Evolutionary conservation across 2,888 invertebrate species (phyloP).

Genomic region (Ennomos erosarius): DNA sequence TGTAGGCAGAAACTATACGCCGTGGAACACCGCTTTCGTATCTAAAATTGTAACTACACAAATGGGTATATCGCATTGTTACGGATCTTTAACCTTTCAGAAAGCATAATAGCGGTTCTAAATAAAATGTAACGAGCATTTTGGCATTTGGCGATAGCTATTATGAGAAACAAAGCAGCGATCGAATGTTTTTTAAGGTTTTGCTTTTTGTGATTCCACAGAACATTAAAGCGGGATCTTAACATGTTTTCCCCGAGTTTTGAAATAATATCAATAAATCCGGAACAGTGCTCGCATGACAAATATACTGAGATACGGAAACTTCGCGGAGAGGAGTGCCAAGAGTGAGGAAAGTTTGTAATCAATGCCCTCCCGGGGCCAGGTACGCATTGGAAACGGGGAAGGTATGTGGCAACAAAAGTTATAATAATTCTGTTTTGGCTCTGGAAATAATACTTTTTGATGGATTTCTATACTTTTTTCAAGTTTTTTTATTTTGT

Average conservation of each 20-base stretch:
- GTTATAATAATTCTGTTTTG: conserved; percentile 35
- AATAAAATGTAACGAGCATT: conserved; percentile 26
- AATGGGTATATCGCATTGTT: conserved; percentile 22
- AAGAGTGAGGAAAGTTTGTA: conserved; percentile 44
- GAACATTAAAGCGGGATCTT: conserved; percentile 29
- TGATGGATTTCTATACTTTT: conserved; percentile 14
- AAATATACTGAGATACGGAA: conserved; percentile 45
- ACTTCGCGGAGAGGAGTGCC: conserved; percentile 41
- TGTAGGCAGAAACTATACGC: conserved; percentile 35
- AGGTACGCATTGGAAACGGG: conserved; percentile 40
- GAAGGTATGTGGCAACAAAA: conserved; percentile 30
- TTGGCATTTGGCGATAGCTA: conserved; percentile 21
- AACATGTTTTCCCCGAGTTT: conserved; percentile 41
- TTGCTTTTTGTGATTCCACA: conserved; percentile 11
- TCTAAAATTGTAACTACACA: conserved; percentile 18
- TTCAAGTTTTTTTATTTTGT: background rate
- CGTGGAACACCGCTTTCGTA: conserved; percentile 18
- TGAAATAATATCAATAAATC: conserved; percentile 46
- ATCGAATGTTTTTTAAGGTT: conserved; percentile 22
- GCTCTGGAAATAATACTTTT: conserved; percentile 13
- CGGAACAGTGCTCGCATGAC: conserved; percentile 41
- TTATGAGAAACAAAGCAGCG: conserved; percentile 20
- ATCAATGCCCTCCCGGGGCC: conserved; percentile 44
- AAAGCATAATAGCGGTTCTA: conserved; percentile 14
- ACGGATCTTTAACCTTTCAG: conserved; percentile 25